Evolutionary conservation across 2,888 invertebrate species (phyloP).

Genomic region (Agonopterix heracliana): DNA sequence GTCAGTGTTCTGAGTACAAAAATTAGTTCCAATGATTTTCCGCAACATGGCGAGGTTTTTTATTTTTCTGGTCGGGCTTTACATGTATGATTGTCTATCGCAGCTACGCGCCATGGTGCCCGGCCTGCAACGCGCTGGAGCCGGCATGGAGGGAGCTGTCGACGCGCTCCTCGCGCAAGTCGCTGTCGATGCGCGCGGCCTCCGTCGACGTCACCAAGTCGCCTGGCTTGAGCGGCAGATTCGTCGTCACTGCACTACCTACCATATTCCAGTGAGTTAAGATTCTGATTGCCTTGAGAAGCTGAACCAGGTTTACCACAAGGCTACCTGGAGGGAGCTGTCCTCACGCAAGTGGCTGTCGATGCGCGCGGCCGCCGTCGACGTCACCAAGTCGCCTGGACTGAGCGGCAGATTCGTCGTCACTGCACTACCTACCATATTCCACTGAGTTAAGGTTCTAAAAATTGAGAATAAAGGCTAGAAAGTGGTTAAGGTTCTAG

Average conservation of each 20-base stretch:
- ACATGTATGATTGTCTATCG: neutral
- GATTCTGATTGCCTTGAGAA: too few species aligned
- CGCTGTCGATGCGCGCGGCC: constrained; percentile 86
- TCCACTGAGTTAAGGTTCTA: constrained; percentile 87
- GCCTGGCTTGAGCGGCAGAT: constrained; percentile 96
- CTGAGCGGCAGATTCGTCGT: constrained; percentile 98
- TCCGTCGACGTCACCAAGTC: constrained; percentile 96
- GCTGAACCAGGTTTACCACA: too few species aligned
- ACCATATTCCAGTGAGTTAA: constrained; percentile 95
- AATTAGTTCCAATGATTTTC: too few species aligned
- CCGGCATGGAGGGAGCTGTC: constrained; percentile 93
- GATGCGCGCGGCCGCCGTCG: constrained; percentile 92
- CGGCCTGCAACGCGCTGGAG: constrained; percentile 94
- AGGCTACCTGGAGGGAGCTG: constrained; percentile 95
- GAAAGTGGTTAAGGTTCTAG: too few species aligned
- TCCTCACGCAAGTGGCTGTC: constrained; percentile 76
- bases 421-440: constrained; percentile 97
- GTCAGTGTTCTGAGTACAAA: too few species aligned
- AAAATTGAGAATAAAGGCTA: too few species aligned
- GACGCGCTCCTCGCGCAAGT: constrained; percentile 53
- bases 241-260: constrained; percentile 97
- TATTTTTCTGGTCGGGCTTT: too few species aligned
- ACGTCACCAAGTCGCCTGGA: constrained; percentile 96
- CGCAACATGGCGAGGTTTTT: too few species aligned
- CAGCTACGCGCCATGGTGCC: constrained; percentile 99